Evolutionary conservation across 2,888 invertebrate genomes (phyloP), one percentile per base, ranked within the genome.

Genomic region (Branchipolynoe longqiensis): DNA sequence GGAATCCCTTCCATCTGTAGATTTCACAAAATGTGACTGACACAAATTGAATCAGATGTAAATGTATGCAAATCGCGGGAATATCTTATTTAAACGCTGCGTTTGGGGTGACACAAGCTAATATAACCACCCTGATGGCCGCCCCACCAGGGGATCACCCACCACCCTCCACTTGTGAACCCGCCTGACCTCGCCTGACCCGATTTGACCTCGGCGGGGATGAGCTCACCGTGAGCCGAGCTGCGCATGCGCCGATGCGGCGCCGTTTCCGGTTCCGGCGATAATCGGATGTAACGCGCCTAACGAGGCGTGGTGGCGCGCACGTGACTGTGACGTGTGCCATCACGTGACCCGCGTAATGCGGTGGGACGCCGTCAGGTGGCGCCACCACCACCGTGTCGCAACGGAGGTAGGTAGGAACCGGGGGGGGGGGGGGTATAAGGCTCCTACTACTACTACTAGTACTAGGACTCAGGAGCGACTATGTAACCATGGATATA

Each of bases 281-380:
- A 33, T 69, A 69, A 69, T 69, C 69, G 69, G 69, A 69, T 69
- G 69, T 69, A 69, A 69, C 69, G 8, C 38, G 69, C 33, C 69
- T 69, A 69, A 69, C 25, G 18, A n/a, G 36, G 36, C 36, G 36
- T 33, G 69, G 38, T 38, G 12, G 58, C 12, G n/a, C 18, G 62
- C 31, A n/a, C 62, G 12, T 31, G 28, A 31, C 62, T 31, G 38
- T 69, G 38, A 69, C 69, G 69, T 69, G 36, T 18, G 4, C 25
- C 4, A 25, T 58, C 58, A 58, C 58, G 58, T 58, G 58, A 58
- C 58, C 22, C 18, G 12, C n/a, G n/a, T n/a, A n/a, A n/a, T n/a
- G n/a, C n/a, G n/a, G n/a, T 14, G 25, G 58, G n/a, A 58, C 4
- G 12, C 58, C 58, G 58, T 25, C 58, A 58, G 58, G 58, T n/a